A percentile compares a stretch with the other conserved stretches of the same genome.
phyloP scores from a whole-genome alignment of 2,888 invertebrate genomes.

The Dimorphilus gyrociliatus region DNA sequence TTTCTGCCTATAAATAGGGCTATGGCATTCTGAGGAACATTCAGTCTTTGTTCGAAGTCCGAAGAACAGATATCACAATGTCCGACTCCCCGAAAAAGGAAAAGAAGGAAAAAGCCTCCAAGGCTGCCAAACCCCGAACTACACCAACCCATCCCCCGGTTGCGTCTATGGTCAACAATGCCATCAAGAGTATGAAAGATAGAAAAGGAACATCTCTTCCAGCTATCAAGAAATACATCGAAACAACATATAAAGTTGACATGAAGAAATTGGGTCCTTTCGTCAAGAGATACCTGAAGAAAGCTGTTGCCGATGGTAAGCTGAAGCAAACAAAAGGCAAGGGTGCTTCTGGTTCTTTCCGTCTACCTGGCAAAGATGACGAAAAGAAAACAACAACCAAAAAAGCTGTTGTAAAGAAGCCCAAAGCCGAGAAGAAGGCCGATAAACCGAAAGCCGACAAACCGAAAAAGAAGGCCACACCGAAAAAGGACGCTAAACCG shows the following conservation, averaged over 20 bases:
- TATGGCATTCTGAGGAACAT: too few relatives aligned
- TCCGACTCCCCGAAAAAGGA: too few relatives aligned
- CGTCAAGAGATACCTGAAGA: slow-evolving; percentile 47
- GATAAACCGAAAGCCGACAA: slow-evolving; percentile 8
- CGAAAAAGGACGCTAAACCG: slow-evolving; percentile 6
- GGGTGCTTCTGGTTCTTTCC: slow-evolving; percentile 23
- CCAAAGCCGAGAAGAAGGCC: slow-evolving; percentile 6
- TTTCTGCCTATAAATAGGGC: too few relatives aligned
- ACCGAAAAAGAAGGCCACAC: not conserved
- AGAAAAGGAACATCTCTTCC: slow-evolving; percentile 45
- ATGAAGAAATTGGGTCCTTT: slow-evolving; percentile 45
- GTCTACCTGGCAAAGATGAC: slow-evolving; percentile 8
- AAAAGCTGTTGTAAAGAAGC: slow-evolving; percentile 7
- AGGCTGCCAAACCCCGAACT: too few relatives aligned
- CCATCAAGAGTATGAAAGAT: slow-evolving; percentile 32
- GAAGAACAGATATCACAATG: too few relatives aligned
- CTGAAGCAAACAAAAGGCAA: slow-evolving; percentile 25
- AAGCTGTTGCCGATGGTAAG: slow-evolving; percentile 41
- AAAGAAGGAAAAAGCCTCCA: too few relatives aligned
- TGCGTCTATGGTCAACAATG: slow-evolving; percentile 45
- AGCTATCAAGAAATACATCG: slow-evolving; percentile 50
- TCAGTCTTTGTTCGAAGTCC: too few relatives aligned
- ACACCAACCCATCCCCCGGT: slow-evolving; percentile 43
- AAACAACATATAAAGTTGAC: slow-evolving; percentile 46
- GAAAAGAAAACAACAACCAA: slow-evolving; percentile 5